Evolutionary conservation across 1,140 invertebrate genomes (phyloP), one percentile per base, ranked within the genome.

Genomic region (Drosophila varians): DNA sequence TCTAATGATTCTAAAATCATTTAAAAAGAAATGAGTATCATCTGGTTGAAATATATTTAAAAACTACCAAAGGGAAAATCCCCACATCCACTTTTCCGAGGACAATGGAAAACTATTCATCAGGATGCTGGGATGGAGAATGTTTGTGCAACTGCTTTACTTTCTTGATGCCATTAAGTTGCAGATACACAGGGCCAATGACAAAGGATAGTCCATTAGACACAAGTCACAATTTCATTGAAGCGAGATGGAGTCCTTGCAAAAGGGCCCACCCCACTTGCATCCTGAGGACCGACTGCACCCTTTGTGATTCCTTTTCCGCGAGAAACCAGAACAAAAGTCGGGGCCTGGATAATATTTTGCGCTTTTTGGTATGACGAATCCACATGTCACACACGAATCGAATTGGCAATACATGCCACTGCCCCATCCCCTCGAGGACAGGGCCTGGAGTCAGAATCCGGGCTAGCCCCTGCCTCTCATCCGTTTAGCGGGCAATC

Each of bases 401-500:
- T 62, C 62, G 56, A 64, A 65, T 65, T 42, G 38, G 38, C 38
- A 42, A 42, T 42, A 42, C 38, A 42, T 18, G 38, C 38, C 38
- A 16, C 1, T 1, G 38, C 6, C 38, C 14, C 14, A 16, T 9
- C 16, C 16, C 3, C 8, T 9, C 1, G 47, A 45, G 18, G 34
- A 45, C 18, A 19, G 23, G n/a, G 12, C 18, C 42, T 21, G 52
- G 23, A 28, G 21, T 23, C 34, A n/a, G 12, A 38, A 52, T 23
- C 16, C 21, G 42, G 16, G n/a, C 11, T 38, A 11, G 28, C 47
- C 42, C 42, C 23, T 23, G 31, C 48, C 60, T 54, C 38, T 65
- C 77, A 88, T 87, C 80, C 79, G 80, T 86, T 90, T 90, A 90
- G 74, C 77, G 84, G 77, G 89, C 89, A 90, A 90, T 90, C 89